phyloP scores from a whole-genome alignment of 2,113 vertebrate genomes.

The Microtus montanus region DNA sequence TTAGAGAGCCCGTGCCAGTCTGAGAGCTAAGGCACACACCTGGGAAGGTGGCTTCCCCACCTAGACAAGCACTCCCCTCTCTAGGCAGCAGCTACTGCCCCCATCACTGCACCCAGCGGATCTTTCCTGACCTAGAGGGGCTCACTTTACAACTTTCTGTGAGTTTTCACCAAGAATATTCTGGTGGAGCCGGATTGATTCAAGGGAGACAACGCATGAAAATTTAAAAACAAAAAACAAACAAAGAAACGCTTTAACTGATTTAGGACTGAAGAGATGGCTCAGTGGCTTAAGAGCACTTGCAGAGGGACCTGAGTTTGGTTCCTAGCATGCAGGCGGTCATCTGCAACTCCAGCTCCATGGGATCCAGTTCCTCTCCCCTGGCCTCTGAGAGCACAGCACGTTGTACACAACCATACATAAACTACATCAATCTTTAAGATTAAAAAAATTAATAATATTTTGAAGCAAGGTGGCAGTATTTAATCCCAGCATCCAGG shows the following conservation, averaged over 20 bases:
- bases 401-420: not conserved
- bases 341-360: not conserved
- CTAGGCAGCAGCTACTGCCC: not conserved
- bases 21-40: not conserved
- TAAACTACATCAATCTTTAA: not conserved
- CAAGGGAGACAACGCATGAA: not conserved
- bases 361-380: not conserved
- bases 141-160: not conserved
- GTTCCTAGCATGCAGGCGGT: not conserved
- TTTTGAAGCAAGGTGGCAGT: not conserved
- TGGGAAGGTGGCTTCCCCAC: not conserved
- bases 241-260: not conserved
- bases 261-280: not conserved
- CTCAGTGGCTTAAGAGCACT: not conserved
- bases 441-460: not conserved
- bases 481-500: not conserved
- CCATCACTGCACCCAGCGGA: not conserved
- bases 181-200: not conserved
- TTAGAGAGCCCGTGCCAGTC: fast-evolving
- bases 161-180: not conserved
- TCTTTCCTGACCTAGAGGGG: not conserved
- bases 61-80: not conserved
- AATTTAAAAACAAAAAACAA: not conserved
- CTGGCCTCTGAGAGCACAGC: not conserved
- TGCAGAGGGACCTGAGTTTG: not conserved